Percentiles rank a stretch among this genome's conserved stretches.
Evolutionary conservation across 1,140 invertebrate species (phyloP).

Genomic region (Palaemon carinicauda): DNA sequence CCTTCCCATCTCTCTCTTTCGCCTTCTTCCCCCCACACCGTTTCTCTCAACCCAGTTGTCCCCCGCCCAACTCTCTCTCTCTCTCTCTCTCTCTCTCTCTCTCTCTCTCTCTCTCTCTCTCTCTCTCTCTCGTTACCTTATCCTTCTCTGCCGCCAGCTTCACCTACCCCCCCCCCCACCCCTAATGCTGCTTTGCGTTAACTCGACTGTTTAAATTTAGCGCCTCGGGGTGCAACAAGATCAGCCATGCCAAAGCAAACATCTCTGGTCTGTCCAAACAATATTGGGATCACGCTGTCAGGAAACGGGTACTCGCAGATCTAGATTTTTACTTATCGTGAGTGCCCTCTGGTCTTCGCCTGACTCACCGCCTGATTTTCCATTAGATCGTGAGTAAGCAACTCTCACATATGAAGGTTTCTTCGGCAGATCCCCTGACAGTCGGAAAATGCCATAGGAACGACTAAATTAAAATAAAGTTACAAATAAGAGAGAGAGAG

Average conservation of each 20-base stretch:
- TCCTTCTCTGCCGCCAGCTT: neutral
- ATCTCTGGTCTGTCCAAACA: neutral
- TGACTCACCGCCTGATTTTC: neutral
- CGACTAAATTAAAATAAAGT: no score
- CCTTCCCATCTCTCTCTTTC: neutral
- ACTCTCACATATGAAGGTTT: no score
- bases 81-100: neutral
- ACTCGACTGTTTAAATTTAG: slow-evolving; percentile 58
- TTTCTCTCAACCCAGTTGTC: neutral
- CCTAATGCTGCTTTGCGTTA: slow-evolving; percentile 29
- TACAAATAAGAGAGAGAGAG: neutral
- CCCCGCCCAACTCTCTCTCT: neutral
- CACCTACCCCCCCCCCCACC: neutral
- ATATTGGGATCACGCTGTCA: no score
- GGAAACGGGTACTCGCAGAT: no score
- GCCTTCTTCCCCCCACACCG: no score
- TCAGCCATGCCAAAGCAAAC: slow-evolving; percentile 53
- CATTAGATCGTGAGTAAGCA: no score
- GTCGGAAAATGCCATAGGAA: neutral
- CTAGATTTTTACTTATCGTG: neutral
- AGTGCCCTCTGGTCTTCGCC: neutral
- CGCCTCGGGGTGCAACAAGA: slow-evolving; percentile 56
- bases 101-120: neutral
- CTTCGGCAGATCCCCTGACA: neutral
- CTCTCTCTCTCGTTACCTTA: neutral